Evolutionary conservation across 1,140 invertebrate genomes (phyloP).

Genomic region (Sycophaga agraensis): DNA sequence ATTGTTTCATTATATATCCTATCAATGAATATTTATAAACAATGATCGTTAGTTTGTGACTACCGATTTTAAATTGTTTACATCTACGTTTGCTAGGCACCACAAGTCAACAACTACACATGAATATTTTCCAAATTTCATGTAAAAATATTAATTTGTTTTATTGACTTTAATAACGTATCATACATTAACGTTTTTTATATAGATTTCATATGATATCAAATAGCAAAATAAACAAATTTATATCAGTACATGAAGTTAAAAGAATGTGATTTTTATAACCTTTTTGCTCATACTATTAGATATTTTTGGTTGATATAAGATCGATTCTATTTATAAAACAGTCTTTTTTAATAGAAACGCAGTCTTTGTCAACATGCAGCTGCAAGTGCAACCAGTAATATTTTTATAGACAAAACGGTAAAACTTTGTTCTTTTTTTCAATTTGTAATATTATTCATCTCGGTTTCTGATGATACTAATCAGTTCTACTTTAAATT

Average conservation of each 20-base stretch:
- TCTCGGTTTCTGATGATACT: slow-evolving; percentile 8
- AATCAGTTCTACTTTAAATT: slow-evolving; percentile 7
- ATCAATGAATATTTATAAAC: neutral
- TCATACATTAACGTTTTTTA: too few species aligned
- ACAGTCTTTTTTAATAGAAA: slow-evolving; percentile 46
- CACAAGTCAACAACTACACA: neutral
- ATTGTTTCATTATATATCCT: neutral
- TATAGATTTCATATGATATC: too few species aligned
- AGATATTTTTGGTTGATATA: slow-evolving; percentile 6
- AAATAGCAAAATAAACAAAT: neutral
- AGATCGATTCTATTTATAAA: slow-evolving; percentile 15
- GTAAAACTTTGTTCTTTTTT: slow-evolving; percentile 14
- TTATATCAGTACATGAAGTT: neutral
- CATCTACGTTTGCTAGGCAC: neutral
- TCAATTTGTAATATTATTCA: slow-evolving; percentile 16
- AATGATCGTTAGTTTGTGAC: neutral
- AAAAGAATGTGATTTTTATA: neutral
- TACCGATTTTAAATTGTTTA: neutral
- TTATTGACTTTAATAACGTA: too few species aligned
- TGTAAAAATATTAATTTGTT: neutral
- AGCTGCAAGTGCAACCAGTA: slow-evolving; percentile 39
- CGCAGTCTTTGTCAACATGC: slow-evolving; percentile 41
- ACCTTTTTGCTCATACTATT: neutral
- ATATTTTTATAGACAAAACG: slow-evolving; percentile 9
- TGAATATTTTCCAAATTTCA: slow-evolving; percentile 1